phyloP scores from a whole-genome alignment of 2,888 invertebrate genomes.

The Caenorhabditis doughertyi region DNA sequence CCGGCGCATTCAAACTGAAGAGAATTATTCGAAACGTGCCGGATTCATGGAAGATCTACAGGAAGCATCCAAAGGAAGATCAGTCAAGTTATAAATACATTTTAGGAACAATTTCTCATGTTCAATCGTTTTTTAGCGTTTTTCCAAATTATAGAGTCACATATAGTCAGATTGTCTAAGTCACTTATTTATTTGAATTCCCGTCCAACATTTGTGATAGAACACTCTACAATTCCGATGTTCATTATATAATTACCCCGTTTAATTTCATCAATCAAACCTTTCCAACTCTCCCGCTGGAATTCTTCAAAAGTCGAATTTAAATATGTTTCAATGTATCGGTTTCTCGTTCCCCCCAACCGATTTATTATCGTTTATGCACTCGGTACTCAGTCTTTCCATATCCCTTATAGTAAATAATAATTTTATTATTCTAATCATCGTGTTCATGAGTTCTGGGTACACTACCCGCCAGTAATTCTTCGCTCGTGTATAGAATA shows the following conservation, averaged over 20 bases:
- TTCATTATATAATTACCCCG: background rate
- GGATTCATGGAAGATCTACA: slow-evolving; percentile 76
- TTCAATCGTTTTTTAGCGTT: background rate
- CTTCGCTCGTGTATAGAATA: background rate
- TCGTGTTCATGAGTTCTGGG: background rate
- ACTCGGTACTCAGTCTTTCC: too few species aligned
- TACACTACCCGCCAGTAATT: slow-evolving; percentile 19
- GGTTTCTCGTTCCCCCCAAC: too few species aligned
- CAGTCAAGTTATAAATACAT: slow-evolving; percentile 42
- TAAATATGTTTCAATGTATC: too few species aligned
- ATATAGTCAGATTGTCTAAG: background rate
- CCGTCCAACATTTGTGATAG: slow-evolving; percentile 15
- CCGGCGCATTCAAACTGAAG: slow-evolving; percentile 76
- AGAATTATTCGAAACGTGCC: slow-evolving; percentile 75
- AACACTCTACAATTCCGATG: slow-evolving; percentile 9
- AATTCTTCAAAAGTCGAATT: too few species aligned
- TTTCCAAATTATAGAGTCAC: background rate
- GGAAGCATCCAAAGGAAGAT: slow-evolving; percentile 73
- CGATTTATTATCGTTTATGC: too few species aligned
- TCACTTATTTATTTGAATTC: background rate
- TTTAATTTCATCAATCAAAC: background rate
- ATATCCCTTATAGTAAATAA: background rate
- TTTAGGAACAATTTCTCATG: background rate
- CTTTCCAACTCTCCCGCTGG: too few species aligned
- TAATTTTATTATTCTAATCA: background rate